Evolutionary conservation across 2,888 invertebrate species (phyloP), one percentile per base, ranked within the genome.

Genomic region (Mamestra brassicae): DNA sequence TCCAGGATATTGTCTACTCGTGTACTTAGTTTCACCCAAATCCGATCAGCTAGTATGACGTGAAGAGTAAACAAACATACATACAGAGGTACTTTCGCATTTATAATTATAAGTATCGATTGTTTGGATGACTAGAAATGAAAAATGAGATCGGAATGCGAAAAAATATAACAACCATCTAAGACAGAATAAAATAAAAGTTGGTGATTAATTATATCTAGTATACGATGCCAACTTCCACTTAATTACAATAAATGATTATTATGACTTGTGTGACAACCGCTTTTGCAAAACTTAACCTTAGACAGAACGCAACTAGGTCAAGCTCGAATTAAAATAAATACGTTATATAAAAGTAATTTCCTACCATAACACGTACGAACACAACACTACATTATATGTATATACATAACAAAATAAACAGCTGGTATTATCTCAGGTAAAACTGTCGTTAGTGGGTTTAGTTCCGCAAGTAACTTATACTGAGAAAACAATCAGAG

Each of bases 321-420:
- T 85, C 85, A 85, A 83, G 86, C 72, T 3, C 74, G 54, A 52
- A 71, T 67, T 67, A 65, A 67, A 79, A 71, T 74, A 69, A 67
- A 58, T 45, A 36, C 7, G 62, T 65, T 64, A 76, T 61, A 50
- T 66, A 71, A 71, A 61, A 45, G 60, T 70, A 0, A 76, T 80
- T 73, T 62, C 63, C 74, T 64, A 54, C 15, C 26, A n/a, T 62
- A 60, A n/a, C 62, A 65, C 57, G 62, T 73, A 38, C 15, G 17
- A 36, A 52, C n/a, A 26, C 60, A 5, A 52, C 15, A 50, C 66
- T 50, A 26, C 15, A 54, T 52, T 52, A 5, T 17, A 52, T 52
- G 26, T n/a, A 11, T 0, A 34, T 2, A 42, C 10, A 65, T 38
- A 52, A 69, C 69, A 67, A 34, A 70, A 69, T 15, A 38, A 68